Conservation (phyloP, 2,113 vertebrate genomes). For the Pyxicephalus adspersus region DNA sequence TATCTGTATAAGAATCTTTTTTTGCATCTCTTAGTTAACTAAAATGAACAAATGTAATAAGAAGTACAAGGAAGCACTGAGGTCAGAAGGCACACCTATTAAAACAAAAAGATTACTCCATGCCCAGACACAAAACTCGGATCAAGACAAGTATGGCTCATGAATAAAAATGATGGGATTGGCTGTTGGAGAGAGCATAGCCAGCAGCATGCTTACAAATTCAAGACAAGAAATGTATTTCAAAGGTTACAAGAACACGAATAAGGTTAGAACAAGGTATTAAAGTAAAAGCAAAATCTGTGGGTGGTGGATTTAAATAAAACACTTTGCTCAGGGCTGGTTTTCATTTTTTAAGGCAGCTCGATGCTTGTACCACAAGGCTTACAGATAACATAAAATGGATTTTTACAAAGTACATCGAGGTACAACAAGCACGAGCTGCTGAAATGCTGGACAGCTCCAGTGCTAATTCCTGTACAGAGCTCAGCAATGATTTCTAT, state of each 20-base stretch:
- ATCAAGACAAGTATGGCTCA: conserved; percentile 24
- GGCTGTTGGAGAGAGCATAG: background rate
- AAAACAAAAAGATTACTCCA: conserved; percentile 9
- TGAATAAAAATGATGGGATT: conserved; percentile 44
- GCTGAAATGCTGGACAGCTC: background rate
- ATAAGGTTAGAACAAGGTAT: background rate
- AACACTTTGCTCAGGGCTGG: background rate
- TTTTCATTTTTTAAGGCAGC: background rate
- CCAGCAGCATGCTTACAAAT: conserved; percentile 38
- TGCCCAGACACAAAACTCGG: conserved; percentile 30
- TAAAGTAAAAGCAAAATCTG: background rate
- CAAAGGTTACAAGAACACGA: conserved; percentile 3
- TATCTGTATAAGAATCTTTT: no score
- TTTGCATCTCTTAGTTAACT: background rate
- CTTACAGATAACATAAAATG: no score
- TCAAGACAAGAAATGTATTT: conserved; percentile 41
- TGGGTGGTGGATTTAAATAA: conserved; percentile 19
- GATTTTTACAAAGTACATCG: no score
- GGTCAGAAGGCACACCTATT: background rate
- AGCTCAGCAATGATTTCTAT: no score
- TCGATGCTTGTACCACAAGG: background rate
- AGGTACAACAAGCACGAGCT: no score
- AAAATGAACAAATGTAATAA: background rate
- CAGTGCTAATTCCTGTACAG: no score
- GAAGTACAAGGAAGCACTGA: background rate